Evolutionary conservation across 2,797 vertebrate species (phyloP), one percentile per base, ranked within the genome.

Genomic region (Lerista edwardsae): DNA sequence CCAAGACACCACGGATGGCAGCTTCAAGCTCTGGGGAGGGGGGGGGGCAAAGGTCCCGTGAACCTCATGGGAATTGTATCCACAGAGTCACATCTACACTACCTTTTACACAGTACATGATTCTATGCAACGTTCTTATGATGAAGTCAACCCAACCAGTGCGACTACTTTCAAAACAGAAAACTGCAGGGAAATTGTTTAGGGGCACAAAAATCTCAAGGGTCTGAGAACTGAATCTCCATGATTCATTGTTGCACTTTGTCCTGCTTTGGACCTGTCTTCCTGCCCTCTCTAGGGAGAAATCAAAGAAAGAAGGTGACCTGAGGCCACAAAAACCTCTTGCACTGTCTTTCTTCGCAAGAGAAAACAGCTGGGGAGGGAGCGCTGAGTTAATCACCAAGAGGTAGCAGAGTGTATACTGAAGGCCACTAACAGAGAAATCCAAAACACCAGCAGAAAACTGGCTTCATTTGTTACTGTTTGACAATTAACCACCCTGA

Each of bases 251-350:
- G 67, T n/a, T 67, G 84, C 1, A 4, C 65, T 80, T 15, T 1
- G 83, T 21, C 4, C 78, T 4, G 73, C 23, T 88, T 74, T 41
- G 65, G 21, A 82, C 36, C 64, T 14, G 34, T 27, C 83, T n/a
- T 44, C 76, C 65, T 84, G 74, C 69, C 90, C 85, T 88, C 82
- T 68, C 59, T 84, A 71, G 8, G 11, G 4, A 83, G 6, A 83
- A 47, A 79, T 31, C 36, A 2, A 0, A 15, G 2, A 2, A 78
- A 80, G 44, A 82, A 61, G 82, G 47, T 0, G 41, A 69, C 29
- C n/a, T 0, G 44, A 1, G 67, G 51, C 75, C 83, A 86, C 81
- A 87, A 91, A 87, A 91, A 74, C 79, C 78, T 74, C 69, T 79
- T 65, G 29, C 76, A 64, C 71, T 29, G 55, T 55, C 61, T 6